These are phyloP conservation scores for Micrastur ruficollis DNA, from an alignment of 2,797 vertebrate species.

Conservation along the genomic window DNA sequence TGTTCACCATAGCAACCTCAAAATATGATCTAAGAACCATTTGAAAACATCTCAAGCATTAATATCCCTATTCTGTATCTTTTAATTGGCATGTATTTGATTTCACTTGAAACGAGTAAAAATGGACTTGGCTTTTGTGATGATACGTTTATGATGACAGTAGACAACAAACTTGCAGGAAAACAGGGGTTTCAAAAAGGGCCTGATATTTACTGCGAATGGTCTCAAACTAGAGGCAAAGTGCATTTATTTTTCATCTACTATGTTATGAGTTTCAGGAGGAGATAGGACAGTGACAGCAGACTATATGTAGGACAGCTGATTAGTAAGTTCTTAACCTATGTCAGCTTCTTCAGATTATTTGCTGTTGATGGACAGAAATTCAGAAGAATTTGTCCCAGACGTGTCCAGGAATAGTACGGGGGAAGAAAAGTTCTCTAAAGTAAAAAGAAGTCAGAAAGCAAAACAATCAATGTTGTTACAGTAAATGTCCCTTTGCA, in stretches of 20 bases:
- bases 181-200: neutral
- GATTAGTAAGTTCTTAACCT: neutral
- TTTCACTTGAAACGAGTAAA: neutral
- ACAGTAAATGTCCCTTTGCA: neutral
- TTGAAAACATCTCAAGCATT: neutral
- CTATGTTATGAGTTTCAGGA: neutral
- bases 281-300: neutral
- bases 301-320: neutral
- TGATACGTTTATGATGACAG: neutral
- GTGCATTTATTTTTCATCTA: neutral
- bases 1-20: slow-evolving; percentile 23
- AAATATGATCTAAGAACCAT: slow-evolving; percentile 6
- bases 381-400: neutral
- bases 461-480: neutral
- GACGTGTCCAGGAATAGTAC: neutral
- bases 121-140: neutral
- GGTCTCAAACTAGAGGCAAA: neutral
- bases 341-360: neutral
- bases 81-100: slow-evolving; percentile 24
- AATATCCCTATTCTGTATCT: neutral
- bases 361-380: neutral
- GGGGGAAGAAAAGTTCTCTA: neutral
- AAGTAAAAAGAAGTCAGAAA: neutral
- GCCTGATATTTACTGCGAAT: neutral
- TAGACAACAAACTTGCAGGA: neutral